phyloP scores from a whole-genome alignment of 2,797 vertebrate genomes.

The Myotis planiceps region DNA sequence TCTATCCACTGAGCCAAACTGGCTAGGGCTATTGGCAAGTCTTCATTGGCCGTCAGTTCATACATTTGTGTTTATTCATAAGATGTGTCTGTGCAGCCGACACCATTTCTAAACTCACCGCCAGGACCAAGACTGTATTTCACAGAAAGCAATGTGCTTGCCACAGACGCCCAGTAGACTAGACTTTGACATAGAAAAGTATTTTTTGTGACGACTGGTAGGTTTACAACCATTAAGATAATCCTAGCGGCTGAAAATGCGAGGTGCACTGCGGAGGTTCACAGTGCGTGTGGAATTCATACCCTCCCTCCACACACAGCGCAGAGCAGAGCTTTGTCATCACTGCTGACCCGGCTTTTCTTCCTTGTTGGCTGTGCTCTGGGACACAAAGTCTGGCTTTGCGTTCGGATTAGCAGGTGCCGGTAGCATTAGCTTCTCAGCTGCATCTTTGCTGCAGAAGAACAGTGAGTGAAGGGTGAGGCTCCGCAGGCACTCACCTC shows the following conservation, averaged over 20 bases:
- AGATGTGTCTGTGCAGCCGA: background rate
- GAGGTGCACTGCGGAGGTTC: background rate
- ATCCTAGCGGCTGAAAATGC: background rate
- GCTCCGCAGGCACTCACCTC: slow-evolving; percentile 87
- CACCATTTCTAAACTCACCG: background rate
- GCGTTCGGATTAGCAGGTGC: slow-evolving; percentile 78
- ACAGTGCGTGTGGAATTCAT: background rate
- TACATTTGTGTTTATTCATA: background rate
- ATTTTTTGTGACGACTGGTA: background rate
- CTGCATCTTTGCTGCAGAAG: slow-evolving; percentile 75
- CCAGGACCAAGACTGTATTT: background rate
- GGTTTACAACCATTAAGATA: background rate
- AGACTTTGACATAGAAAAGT: background rate
- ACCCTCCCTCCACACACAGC: slow-evolving; percentile 22
- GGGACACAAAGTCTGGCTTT: background rate
- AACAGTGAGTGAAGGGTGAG: slow-evolving; percentile 84
- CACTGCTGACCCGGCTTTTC: slow-evolving; percentile 19
- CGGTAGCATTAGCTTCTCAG: slow-evolving; percentile 56
- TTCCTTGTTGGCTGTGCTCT: slow-evolving; percentile 20
- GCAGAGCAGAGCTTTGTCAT: background rate
- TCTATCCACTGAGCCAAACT: too few relatives aligned
- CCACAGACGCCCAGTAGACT: background rate
- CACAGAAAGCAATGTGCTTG: background rate
- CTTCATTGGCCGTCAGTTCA: background rate
- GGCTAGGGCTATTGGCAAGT: too few relatives aligned